phyloP scores from a whole-genome alignment of 2,113 vertebrate species.

The Oreocharis arfaki region DNA sequence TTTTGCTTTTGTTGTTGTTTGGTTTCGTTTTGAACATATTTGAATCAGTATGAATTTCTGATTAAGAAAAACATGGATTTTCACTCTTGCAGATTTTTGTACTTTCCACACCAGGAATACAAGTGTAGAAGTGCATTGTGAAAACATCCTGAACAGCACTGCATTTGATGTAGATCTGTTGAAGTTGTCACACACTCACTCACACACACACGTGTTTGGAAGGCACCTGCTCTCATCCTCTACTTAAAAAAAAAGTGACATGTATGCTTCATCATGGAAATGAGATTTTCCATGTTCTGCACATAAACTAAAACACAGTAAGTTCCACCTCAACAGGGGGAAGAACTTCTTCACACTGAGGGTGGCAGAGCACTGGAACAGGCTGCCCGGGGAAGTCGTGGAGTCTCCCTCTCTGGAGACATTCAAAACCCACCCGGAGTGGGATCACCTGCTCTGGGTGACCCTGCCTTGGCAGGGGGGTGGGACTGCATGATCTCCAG shows the following conservation, averaged over 20 bases:
- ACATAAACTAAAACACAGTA: not conserved
- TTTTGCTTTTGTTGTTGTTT: not conserved
- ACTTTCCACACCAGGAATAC: not conserved
- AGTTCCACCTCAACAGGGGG: not conserved
- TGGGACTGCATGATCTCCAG: not conserved
- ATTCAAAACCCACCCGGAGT: not conserved
- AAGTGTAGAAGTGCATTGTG: not conserved
- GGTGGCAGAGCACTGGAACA: not conserved
- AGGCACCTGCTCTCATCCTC: not conserved
- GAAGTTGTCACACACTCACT: fast-evolving
- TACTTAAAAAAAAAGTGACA: not conserved
- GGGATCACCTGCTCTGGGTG: not conserved
- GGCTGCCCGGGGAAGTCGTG: not conserved
- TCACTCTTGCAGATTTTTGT: not conserved
- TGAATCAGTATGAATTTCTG: not conserved
- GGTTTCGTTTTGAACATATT: not conserved
- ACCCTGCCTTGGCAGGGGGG: not conserved
- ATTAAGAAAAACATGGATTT: fast-evolving
- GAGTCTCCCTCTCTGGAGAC: not conserved
- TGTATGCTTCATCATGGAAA: not conserved
- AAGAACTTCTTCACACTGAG: not conserved
- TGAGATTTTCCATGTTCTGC: not conserved
- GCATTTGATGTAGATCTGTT: not conserved
- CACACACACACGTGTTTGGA: fast-evolving
- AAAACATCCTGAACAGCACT: not conserved